A percentile compares a stretch with the other conserved stretches of the same genome.
phyloP scores from a whole-genome alignment of 2,888 invertebrate genomes.

The Troides aeacus region DNA sequence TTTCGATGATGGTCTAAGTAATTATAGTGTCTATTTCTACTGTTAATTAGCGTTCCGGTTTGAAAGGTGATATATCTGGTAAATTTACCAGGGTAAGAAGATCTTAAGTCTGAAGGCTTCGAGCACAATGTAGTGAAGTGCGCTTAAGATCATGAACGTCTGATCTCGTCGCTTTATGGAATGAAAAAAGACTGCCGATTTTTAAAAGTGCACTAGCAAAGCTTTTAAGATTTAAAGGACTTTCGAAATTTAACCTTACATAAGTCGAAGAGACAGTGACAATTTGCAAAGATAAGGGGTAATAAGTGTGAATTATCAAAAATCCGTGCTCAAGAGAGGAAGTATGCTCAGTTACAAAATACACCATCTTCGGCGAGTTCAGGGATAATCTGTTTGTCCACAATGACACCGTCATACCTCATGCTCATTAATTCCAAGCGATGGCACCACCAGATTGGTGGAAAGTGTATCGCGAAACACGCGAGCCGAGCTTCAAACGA shows the following conservation, averaged over 20 bases:
- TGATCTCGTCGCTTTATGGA: too few relatives aligned
- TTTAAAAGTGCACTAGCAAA: not conserved
- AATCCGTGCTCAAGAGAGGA: not conserved
- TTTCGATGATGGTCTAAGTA: too few relatives aligned
- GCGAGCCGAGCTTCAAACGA: conserved; percentile 38
- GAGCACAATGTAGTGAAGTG: too few relatives aligned
- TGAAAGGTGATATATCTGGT: too few relatives aligned
- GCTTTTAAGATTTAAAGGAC: not conserved
- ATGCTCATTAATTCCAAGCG: conserved; percentile 41
- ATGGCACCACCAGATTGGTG: conserved; percentile 41
- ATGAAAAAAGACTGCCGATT: too few relatives aligned
- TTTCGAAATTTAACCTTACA: not conserved
- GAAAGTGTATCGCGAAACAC: conserved; percentile 42
- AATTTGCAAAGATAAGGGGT: not conserved
- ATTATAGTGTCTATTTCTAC: too few relatives aligned
- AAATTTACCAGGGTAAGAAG: too few relatives aligned
- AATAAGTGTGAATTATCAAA: not conserved
- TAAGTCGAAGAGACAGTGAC: not conserved
- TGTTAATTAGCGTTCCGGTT: too few relatives aligned
- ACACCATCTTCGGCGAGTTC: conserved; percentile 28
- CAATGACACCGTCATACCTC: conserved; percentile 37
- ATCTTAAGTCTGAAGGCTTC: too few relatives aligned
- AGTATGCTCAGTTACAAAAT: conserved; percentile 7
- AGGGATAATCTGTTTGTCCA: conserved; percentile 29
- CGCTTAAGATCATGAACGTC: too few relatives aligned